Conservation (phyloP, 2,888 invertebrate species). For the Chesias legatella region DNA sequence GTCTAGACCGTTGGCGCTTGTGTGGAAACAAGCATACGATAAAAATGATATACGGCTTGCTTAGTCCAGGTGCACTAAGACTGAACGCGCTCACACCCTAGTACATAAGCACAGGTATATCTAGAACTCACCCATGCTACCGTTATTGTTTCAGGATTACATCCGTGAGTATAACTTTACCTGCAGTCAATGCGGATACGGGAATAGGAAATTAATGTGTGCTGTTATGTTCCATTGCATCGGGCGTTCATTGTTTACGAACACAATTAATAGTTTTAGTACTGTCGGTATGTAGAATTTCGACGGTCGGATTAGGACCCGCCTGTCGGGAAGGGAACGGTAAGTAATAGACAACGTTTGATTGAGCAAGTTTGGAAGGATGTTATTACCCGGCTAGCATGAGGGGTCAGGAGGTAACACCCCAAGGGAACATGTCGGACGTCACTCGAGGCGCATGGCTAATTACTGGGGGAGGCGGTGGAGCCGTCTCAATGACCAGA, state of each 20-base stretch:
- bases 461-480: slow-evolving; percentile 43
- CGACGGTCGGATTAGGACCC: neutral
- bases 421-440: slow-evolving; percentile 33
- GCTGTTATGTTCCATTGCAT: neutral
- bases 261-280: neutral
- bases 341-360: slow-evolving; percentile 9
- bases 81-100: neutral
- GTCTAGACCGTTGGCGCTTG: too few relatives aligned
- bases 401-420: slow-evolving; percentile 22
- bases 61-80: neutral
- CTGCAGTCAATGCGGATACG: slow-evolving; percentile 2
- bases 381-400: slow-evolving; percentile 14
- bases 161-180: slow-evolving; percentile 3
- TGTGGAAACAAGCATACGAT: too few relatives aligned
- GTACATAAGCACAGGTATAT: too few relatives aligned
- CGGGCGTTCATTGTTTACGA: neutral
- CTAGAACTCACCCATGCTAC: neutral
- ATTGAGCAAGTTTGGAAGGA: slow-evolving; percentile 15
- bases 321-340: neutral
- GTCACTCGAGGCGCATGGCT: slow-evolving; percentile 34
- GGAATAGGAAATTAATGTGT: slow-evolving; percentile 7
- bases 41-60: too few relatives aligned
- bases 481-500: slow-evolving; percentile 22
- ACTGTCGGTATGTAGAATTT: neutral
- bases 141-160: slow-evolving; percentile 11